Percentiles rank a stretch among this genome's conserved stretches.
Evolutionary conservation across 1,140 invertebrate genomes (phyloP).

Genomic region (Forficula auricularia): DNA sequence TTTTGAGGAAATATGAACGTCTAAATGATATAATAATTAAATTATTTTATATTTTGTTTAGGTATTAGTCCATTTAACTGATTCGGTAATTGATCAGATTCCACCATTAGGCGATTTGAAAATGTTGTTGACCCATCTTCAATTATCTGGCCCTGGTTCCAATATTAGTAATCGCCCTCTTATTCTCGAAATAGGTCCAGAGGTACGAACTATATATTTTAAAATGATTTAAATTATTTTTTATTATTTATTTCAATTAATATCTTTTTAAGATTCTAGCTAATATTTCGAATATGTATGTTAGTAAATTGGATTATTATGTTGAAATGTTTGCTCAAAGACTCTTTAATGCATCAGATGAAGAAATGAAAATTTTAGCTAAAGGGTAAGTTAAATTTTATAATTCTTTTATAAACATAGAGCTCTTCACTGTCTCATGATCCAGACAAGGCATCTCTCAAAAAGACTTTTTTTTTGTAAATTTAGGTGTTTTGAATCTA

Average conservation of each 20-base stretch:
- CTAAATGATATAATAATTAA: no score
- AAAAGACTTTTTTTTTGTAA: no score
- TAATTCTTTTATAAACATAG: no score
- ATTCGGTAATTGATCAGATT: constrained; percentile 51
- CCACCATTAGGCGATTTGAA: constrained; percentile 53
- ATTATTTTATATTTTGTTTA: constrained; percentile 1
- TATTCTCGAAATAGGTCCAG: constrained; percentile 38
- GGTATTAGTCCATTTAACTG: constrained; percentile 21
- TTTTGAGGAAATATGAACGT: no score
- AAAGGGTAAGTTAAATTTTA: constrained; percentile 14
- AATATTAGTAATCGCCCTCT: constrained; percentile 22
- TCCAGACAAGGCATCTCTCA: no score
- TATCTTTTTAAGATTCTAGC: no score
- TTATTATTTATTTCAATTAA: no score
- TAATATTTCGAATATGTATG: no score
- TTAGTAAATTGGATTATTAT: no score
- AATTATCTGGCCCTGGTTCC: constrained; percentile 20
- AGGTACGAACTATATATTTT: constrained; percentile 22
- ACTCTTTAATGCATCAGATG: constrained; percentile 31
- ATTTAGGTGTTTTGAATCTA: no score
- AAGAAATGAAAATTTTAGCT: constrained; percentile 31
- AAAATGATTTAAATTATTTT: no score
- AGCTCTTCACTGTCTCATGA: no score
- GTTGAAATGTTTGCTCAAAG: constrained; percentile 32
- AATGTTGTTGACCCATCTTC: constrained; percentile 40